phyloP scores from a whole-genome alignment of 2,113 vertebrate genomes.

The Cryptomyrus ogoouensis region DNA sequence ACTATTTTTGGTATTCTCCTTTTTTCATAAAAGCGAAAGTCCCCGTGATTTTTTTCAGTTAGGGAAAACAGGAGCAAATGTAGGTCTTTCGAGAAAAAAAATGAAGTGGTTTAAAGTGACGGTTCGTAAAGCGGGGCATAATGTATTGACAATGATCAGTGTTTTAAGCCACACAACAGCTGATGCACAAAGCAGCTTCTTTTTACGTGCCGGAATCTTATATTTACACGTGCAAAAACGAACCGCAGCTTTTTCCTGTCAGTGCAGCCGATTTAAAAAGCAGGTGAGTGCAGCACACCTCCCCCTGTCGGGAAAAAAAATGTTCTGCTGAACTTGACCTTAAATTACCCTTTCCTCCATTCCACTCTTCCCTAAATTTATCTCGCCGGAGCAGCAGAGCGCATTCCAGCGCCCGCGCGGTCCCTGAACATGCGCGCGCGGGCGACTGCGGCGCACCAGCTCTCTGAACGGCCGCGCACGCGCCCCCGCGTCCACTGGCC shows the following conservation, averaged over 20 bases:
- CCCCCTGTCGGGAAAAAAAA: slow-evolving; percentile 34
- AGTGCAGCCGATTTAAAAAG: slow-evolving; percentile 26
- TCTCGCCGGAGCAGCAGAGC: slow-evolving; percentile 35
- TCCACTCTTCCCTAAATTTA: slow-evolving; percentile 42
- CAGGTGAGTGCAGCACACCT: slow-evolving; percentile 23
- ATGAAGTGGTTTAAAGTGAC: neutral
- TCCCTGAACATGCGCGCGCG: slow-evolving; percentile 32
- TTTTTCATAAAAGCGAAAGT: neutral
- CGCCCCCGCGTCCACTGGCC: neutral
- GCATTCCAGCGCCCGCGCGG: slow-evolving; percentile 43
- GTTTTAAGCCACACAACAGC: neutral
- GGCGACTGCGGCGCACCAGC: neutral
- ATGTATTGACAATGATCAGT: neutral
- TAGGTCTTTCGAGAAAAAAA: neutral
- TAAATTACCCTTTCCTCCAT: slow-evolving; percentile 38
- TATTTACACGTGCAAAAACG: neutral
- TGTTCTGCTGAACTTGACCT: slow-evolving; percentile 42
- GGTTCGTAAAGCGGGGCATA: neutral
- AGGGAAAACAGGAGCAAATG: neutral
- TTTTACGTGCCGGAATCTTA: neutral
- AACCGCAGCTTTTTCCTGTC: neutral
- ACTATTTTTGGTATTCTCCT: neutral
- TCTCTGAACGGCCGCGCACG: neutral
- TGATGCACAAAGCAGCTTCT: neutral
- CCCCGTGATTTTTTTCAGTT: neutral